These are phyloP conservation scores for Phycodurus eques DNA, from an alignment of 2,113 vertebrate species.

Conservation along the genomic window DNA sequence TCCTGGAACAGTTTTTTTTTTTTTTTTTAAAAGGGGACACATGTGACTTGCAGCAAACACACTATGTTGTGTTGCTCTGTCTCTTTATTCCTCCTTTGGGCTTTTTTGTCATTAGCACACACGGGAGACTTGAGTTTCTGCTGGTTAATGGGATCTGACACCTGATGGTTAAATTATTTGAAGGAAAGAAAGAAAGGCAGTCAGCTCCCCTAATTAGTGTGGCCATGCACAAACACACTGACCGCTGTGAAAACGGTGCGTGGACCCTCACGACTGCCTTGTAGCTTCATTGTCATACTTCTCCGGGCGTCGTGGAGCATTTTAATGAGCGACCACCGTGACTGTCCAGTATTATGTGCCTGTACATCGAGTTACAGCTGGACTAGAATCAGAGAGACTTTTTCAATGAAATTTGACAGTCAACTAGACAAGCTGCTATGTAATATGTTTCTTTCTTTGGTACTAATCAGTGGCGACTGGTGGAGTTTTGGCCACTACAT, in stretches of 20 bases:
- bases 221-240: constrained; percentile 38
- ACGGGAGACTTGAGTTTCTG: constrained; percentile 49
- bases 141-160: constrained; percentile 65
- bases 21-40: background rate
- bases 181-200: constrained; percentile 53
- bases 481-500: constrained; percentile 5
- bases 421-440: constrained; percentile 41
- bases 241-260: constrained; percentile 40
- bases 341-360: constrained; percentile 46
- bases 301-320: constrained; percentile 53
- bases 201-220: constrained; percentile 65
- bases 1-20: constrained; percentile 12
- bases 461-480: too few species aligned
- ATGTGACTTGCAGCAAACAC: background rate
- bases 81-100: constrained; percentile 23
- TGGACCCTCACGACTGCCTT: constrained; percentile 33
- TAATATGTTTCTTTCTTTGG: constrained; percentile 14
- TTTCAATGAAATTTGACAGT: constrained; percentile 15
- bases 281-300: constrained; percentile 57
- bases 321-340: constrained; percentile 68
- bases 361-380: constrained; percentile 50
- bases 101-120: constrained; percentile 49
- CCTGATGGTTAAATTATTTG: constrained; percentile 73
- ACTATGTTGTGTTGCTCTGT: constrained; percentile 27
- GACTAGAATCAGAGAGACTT: constrained; percentile 43